Evolutionary conservation across 2,797 vertebrate genomes (phyloP).

Genomic region (Etheostoma perlongum): DNA sequence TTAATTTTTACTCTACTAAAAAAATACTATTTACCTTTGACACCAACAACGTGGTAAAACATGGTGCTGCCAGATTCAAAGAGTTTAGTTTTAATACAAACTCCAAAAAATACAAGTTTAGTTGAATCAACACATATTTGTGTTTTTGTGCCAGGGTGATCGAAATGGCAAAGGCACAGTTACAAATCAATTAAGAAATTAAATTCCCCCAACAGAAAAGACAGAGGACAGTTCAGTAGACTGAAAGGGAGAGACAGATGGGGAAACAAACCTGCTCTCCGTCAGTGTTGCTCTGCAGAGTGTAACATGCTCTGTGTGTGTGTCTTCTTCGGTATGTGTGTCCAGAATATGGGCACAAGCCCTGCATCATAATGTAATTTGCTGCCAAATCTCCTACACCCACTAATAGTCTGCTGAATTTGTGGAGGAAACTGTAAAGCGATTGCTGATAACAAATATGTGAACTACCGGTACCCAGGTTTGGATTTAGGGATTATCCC

Average conservation of each 20-base stretch:
- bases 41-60: slow-evolving; percentile 22
- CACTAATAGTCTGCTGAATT: slow-evolving; percentile 57
- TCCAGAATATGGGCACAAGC: slow-evolving; percentile 57
- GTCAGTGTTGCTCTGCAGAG: slow-evolving; percentile 66
- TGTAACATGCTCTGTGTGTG: slow-evolving; percentile 64
- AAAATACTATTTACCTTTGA: slow-evolving; percentile 14
- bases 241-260: slow-evolving; percentile 71
- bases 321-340: slow-evolving; percentile 39
- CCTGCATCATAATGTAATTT: slow-evolving; percentile 59
- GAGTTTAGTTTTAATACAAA: slow-evolving; percentile 27
- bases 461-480: background rate
- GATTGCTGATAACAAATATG: slow-evolving; percentile 39
- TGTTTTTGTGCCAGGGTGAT: slow-evolving; percentile 57
- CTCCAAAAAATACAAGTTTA: slow-evolving; percentile 47
- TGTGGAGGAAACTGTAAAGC: slow-evolving; percentile 31
- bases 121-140: slow-evolving; percentile 57
- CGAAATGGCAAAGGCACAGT: slow-evolving; percentile 62
- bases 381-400: slow-evolving; percentile 60
- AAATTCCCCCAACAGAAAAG: slow-evolving; percentile 64
- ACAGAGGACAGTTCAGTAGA: slow-evolving; percentile 57
- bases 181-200: slow-evolving; percentile 73
- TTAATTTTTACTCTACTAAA: slow-evolving; percentile 26
- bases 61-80: slow-evolving; percentile 16
- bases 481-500: slow-evolving; percentile 30
- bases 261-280: slow-evolving; percentile 69